phyloP scores from a whole-genome alignment of 2,888 invertebrate genomes.

The Molorchus minor region DNA sequence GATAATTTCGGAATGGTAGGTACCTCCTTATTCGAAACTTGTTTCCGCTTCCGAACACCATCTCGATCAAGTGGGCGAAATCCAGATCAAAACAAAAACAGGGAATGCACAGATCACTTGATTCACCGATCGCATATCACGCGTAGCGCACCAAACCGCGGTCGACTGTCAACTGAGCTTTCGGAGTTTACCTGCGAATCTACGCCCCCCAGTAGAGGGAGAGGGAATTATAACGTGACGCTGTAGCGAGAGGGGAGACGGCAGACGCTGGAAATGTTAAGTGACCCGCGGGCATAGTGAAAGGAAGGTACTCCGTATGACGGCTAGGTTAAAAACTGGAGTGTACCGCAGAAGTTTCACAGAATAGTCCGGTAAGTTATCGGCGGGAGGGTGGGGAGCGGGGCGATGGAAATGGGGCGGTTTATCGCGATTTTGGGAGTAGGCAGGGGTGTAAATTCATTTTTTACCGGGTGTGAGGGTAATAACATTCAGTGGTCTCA shows the following conservation, averaged over 20 bases:
- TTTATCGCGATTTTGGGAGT: too few species aligned
- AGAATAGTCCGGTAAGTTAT: slow-evolving; percentile 6
- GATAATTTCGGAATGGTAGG: not conserved
- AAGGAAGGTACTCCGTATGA: slow-evolving; percentile 50
- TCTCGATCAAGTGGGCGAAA: slow-evolving; percentile 46
- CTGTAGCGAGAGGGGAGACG: slow-evolving; percentile 23
- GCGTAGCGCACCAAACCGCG: slow-evolving; percentile 34
- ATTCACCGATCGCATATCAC: slow-evolving; percentile 39
- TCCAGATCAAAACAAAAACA: slow-evolving; percentile 43
- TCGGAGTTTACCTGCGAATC: slow-evolving; percentile 49
- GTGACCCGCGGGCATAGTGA: slow-evolving; percentile 53
- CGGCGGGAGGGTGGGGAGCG: too few species aligned
- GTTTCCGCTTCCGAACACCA: slow-evolving; percentile 64
- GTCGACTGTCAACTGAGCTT: slow-evolving; percentile 54
- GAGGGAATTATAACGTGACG: slow-evolving; percentile 29
- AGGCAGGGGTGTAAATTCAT: too few species aligned
- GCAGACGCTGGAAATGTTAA: slow-evolving; percentile 31
- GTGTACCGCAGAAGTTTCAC: too few species aligned
- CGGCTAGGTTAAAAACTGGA: slow-evolving; percentile 44
- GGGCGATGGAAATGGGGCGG: too few species aligned
- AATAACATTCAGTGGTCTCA: too few species aligned
- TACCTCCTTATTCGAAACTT: slow-evolving; percentile 68
- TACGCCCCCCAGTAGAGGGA: slow-evolving; percentile 47
- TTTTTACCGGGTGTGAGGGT: too few species aligned
- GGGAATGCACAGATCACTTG: slow-evolving; percentile 36